These are phyloP conservation scores for Dendrophyllia cribrosa DNA, from an alignment of 64 coral and sea anemone genomes.

Conservation along the genomic window DNA sequence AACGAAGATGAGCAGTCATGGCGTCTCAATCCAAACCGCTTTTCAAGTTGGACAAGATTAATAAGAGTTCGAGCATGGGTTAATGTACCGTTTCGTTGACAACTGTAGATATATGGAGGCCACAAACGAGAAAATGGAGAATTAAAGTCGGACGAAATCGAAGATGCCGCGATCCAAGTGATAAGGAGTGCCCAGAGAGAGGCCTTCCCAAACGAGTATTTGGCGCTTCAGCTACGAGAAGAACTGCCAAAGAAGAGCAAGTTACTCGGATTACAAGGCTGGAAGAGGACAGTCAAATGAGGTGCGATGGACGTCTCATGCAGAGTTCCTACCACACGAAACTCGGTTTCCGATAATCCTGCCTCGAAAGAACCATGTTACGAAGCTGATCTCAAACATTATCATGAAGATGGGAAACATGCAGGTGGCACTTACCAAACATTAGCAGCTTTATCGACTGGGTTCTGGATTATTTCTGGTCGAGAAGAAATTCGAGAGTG, in stretches of 20 bases:
- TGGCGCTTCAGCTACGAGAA: slow-evolving; percentile 12
- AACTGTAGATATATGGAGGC: slow-evolving; percentile 43
- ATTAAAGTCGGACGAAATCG: slow-evolving; percentile 43
- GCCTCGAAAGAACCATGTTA: slow-evolving; percentile 61
- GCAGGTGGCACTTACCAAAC: slow-evolving; percentile 56
- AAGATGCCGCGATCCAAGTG: slow-evolving; percentile 43
- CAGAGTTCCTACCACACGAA: slow-evolving; percentile 47
- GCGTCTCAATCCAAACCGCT: slow-evolving; percentile 56
- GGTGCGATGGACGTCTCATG: slow-evolving; percentile 14
- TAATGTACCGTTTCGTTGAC: slow-evolving; percentile 54
- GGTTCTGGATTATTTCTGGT: slow-evolving; percentile 74
- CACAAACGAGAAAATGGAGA: slow-evolving; percentile 35
- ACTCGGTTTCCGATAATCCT: slow-evolving; percentile 41
- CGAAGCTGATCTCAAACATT: slow-evolving; percentile 56
- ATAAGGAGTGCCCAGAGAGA: slow-evolving; percentile 32
- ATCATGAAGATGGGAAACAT: slow-evolving; percentile 56
- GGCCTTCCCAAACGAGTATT: slow-evolving; percentile 41
- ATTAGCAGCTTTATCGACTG: slow-evolving; percentile 35
- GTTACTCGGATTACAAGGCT: slow-evolving; percentile 48
- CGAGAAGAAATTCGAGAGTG: slow-evolving; percentile 76
- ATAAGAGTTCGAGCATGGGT: slow-evolving; percentile 64
- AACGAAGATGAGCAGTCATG: slow-evolving; percentile 14
- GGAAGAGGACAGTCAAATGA: slow-evolving; percentile 64
- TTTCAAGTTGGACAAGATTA: slow-evolving; percentile 62
- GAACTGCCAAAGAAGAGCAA: slow-evolving; percentile 62